Conservation (phyloP, 2,797 vertebrate genomes). For the Heterohyrax brucei region DNA sequence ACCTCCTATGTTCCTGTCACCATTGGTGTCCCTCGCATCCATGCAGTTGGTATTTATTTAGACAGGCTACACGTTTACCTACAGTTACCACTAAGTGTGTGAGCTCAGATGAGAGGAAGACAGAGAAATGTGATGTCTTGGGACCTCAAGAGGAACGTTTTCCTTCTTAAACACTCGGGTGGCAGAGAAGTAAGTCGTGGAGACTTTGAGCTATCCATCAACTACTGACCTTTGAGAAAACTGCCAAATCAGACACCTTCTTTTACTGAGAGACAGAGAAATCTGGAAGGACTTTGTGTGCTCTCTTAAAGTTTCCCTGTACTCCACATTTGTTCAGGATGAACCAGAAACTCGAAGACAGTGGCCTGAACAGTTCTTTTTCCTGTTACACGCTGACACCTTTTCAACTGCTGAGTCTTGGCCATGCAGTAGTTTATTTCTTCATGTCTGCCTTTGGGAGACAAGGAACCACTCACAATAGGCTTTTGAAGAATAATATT, state of each 20-base stretch:
- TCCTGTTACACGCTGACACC: not conserved
- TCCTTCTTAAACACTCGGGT: conserved; percentile 19
- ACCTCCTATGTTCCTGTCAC: not conserved
- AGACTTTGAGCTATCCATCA: conserved; percentile 85
- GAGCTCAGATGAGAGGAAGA: conserved; percentile 1
- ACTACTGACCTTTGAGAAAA: conserved; percentile 86
- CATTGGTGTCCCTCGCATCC: not conserved
- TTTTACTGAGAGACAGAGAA: conserved; percentile 76
- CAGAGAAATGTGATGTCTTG: not conserved
- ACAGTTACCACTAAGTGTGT: not conserved
- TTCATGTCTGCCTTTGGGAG: conserved; percentile 20
- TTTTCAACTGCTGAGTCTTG: not conserved
- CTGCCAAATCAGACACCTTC: conserved; percentile 85
- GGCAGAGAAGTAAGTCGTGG: conserved; percentile 83
- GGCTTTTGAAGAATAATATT: conserved; percentile 36
- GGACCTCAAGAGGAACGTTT: conserved; percentile 33
- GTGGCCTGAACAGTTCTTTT: not conserved
- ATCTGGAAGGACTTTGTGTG: conserved; percentile 28
- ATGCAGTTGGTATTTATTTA: conserved; percentile 45
- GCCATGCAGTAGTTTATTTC: not conserved
- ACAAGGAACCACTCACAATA: not conserved
- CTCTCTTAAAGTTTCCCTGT: conserved; percentile 47
- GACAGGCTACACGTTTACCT: conserved; percentile 67
- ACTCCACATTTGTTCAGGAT: conserved; percentile 26
- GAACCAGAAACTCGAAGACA: not conserved